phyloP scores from a whole-genome alignment of 2,888 invertebrate species.

The Mythimna albipuncta region DNA sequence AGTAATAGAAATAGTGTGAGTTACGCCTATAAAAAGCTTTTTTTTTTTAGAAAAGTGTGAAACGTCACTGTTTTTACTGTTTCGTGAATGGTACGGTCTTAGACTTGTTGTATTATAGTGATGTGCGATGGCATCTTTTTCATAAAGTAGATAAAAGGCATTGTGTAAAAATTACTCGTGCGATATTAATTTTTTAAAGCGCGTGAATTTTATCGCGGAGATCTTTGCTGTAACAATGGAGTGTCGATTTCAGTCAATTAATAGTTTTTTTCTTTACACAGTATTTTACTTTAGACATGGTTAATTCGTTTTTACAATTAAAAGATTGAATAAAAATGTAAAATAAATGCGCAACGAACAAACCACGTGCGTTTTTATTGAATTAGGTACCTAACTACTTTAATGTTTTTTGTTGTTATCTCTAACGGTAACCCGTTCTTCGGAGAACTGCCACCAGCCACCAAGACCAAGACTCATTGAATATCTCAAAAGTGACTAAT shows the following conservation, averaged over 20 bases:
- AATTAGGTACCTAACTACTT: too few species aligned
- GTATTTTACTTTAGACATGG: not conserved
- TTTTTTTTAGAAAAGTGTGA: too few species aligned
- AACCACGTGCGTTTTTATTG: too few species aligned
- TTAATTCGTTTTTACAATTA: not conserved
- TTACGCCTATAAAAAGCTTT: too few species aligned
- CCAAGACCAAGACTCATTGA: not conserved
- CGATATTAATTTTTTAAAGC: conserved; percentile 2
- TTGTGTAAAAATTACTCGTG: conserved; percentile 6
- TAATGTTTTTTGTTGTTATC: not conserved
- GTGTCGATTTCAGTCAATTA: conserved; percentile 31
- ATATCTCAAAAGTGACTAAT: not conserved
- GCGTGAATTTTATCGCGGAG: conserved; percentile 14
- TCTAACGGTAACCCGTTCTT: not conserved
- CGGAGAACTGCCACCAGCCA: not conserved
- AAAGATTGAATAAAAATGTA: not conserved
- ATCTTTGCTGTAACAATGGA: conserved; percentile 27
- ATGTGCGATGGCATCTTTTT: not conserved
- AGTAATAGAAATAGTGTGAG: too few species aligned
- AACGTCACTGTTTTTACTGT: too few species aligned
- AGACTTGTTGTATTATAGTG: too few species aligned
- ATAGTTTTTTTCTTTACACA: not conserved
- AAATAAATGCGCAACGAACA: not conserved
- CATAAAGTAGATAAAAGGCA: not conserved
- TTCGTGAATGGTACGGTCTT: too few species aligned